phyloP scores from a whole-genome alignment of 2,797 vertebrate genomes.

The Platyrinchus mystaceus region DNA sequence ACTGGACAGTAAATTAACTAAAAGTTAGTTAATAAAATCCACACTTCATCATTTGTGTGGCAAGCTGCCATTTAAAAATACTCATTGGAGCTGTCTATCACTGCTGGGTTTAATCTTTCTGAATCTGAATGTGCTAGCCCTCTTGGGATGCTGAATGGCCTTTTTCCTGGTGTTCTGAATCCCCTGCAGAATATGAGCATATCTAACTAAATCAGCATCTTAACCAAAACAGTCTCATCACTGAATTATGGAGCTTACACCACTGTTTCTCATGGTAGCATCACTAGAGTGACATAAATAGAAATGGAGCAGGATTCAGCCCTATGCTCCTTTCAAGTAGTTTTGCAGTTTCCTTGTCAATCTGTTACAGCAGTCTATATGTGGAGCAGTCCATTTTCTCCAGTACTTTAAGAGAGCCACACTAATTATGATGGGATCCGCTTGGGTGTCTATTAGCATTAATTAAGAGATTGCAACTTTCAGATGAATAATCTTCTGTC shows the following conservation, averaged over 20 bases:
- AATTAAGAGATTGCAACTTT: slow-evolving; percentile 44
- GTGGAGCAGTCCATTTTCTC: background rate
- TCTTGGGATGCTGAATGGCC: background rate
- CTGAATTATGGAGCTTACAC: background rate
- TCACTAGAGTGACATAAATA: background rate
- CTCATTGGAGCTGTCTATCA: background rate
- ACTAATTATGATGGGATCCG: slow-evolving; percentile 23
- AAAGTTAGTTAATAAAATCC: slow-evolving; percentile 43
- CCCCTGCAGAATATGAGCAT: background rate
- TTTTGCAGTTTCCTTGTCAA: background rate
- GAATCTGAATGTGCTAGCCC: background rate
- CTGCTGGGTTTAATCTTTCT: background rate
- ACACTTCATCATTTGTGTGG: background rate
- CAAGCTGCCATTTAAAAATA: slow-evolving; percentile 14
- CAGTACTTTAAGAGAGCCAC: background rate
- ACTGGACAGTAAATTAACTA: slow-evolving; percentile 19
- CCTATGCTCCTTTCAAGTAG: background rate
- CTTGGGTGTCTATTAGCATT: slow-evolving; percentile 28
- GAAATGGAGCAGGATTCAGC: background rate
- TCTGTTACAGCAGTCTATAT: background rate
- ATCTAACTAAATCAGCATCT: background rate
- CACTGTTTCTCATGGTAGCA: background rate
- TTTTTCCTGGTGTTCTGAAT: background rate
- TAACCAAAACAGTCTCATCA: background rate
- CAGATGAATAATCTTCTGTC: background rate